Evolutionary conservation across 1,140 invertebrate genomes (phyloP), one percentile per base, ranked within the genome.

Genomic region (Sminthurinus signatus): DNA sequence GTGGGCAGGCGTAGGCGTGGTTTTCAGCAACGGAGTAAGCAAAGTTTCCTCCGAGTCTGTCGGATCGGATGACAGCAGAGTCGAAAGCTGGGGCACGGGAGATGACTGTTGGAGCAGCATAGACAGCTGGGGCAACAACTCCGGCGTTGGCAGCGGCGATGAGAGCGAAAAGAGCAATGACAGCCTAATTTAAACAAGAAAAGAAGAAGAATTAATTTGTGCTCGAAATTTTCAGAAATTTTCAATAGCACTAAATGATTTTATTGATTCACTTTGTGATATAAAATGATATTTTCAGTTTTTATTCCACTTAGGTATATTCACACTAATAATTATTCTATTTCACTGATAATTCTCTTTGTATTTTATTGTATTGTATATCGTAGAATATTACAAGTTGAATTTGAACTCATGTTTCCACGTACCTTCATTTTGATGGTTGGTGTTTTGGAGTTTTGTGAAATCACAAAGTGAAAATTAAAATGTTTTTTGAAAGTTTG

Each of bases 11-110:
- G 73, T 81, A 81, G 19, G 81, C 80, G 68, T 81, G 81, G 46
- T 75, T 77, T 72, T 82, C 80, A 60, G 78, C 74, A 60, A 78
- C 76, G 64, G 76, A 78, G 75, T 82, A 82, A 31, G 81, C 79
- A 73, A 82, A 82, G 77, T 81, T 81, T 54, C 80, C 78, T 14
- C 80, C 80, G 25, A 82, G 68, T 8, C 80, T 73, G 69, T 81
- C 78, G 27, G 75, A 77, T 65, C 79, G 75, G 73, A 82, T 79
- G 36, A 71, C 75, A 55, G 81, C 81, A 51, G 76, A 79, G 74
- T 82, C 81, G 61, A 78, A 74, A 64, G 73, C 72, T 10, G 81
- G 81, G 8, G 78, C 76, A 32, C 81, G 75, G 42, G 78, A 71
- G 14, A 80, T 58, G 23, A 76, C 69, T 28, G 79, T 69, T 31